Evolutionary conservation across 2,797 vertebrate species (phyloP).

Genomic region (Xenops minutus): DNA sequence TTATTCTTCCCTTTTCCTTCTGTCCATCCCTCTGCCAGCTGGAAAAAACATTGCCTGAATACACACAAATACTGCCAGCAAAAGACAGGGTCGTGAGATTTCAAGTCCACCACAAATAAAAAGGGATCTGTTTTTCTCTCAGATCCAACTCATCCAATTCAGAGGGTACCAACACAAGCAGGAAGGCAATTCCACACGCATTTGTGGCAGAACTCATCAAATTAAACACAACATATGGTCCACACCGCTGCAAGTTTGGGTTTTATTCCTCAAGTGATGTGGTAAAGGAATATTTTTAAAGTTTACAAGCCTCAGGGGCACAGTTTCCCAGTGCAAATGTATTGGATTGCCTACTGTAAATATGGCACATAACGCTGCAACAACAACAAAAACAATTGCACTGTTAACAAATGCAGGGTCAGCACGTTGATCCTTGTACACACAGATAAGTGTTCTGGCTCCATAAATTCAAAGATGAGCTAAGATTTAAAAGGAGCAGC

Average conservation of each 20-base stretch:
- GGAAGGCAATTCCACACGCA: not conserved
- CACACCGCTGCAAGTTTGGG: not conserved
- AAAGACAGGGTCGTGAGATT: not conserved
- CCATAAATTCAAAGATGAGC: constrained; percentile 77
- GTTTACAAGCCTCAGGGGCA: constrained; percentile 5
- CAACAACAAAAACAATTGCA: not conserved
- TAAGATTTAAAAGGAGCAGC: constrained; percentile 71
- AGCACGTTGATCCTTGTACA: not conserved
- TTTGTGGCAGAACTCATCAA: not conserved
- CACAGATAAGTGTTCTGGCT: constrained; percentile 57
- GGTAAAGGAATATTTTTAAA: constrained; percentile 25
- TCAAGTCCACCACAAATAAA: not conserved
- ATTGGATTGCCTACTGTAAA: constrained; percentile 36
- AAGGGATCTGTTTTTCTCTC: not conserved
- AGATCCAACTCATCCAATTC: not conserved
- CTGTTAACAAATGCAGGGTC: constrained; percentile 56
- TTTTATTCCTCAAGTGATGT: constrained; percentile 34
- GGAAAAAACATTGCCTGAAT: not conserved
- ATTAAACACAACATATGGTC: not conserved
- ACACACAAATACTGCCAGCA: not conserved
- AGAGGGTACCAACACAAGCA: not conserved
- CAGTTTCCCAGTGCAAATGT: constrained; percentile 6
- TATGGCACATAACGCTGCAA: not conserved
- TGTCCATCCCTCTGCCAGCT: not conserved
- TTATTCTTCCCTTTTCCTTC: not conserved